Base-by-base conservation (phyloP, 2,888 invertebrate species). In the Antheraea yamamai region DNA sequence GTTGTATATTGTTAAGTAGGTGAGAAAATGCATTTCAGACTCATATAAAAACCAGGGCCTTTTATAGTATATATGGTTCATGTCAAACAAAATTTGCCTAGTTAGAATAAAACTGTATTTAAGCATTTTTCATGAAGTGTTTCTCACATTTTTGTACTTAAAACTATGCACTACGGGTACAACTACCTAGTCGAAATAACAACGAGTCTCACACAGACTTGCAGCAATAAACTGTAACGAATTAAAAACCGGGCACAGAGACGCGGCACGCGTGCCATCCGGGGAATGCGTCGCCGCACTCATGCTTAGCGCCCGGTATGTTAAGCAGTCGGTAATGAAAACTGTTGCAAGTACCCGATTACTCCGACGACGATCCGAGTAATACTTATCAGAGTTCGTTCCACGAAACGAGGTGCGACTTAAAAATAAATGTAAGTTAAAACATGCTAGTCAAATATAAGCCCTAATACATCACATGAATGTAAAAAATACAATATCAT, bases 291-390 rank as follows among this genome's bases (percentile, higher is more conserved):
- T 70, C 73, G 26, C 76, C 64, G 70, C 35, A 39, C 30, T 23
- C 18, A 39, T 35, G 35, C 61, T 68, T 23, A 70, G 76, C 79
- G 77, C 78, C 76, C 81, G 91, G 91, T 90, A 92, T 92, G 89
- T 89, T 92, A 92, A 92, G 82, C 92, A 91, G 90, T 58, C 79
- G 78, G 89, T 91, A 92, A 92, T 92, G 92, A 90, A 92, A 92
- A 89, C 87, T 84, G 83, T 85, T 81, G 80, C 80, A 82, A 86
- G 87, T 85, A 86, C 85, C 81, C 85, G 85, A 87, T 88, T 86
- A 86, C 86, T 82, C 78, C 82, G 83, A 79, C 78, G 78, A 80
- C 81, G 79, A 76, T 78, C 64, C 72, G 78, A 75, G 68, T 70
- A 70, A 71, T 55, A 76, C 74, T 68, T 68, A 51, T 64, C 61